Conservation (phyloP, 2,888 invertebrate genomes). For the Drosophila fungiperda region DNA sequence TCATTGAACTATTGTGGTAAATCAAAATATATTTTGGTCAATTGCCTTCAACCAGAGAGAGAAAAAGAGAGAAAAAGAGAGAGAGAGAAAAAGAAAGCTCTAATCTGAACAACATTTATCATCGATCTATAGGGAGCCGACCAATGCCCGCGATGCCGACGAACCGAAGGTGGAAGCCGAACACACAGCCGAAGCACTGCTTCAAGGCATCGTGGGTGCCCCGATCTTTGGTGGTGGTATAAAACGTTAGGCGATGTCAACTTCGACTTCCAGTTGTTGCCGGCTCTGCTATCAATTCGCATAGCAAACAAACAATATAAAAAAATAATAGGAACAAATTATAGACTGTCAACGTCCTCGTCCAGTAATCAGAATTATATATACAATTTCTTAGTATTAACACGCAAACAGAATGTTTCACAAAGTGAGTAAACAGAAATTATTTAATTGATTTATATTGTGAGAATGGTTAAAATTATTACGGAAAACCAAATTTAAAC, state of each 20-base stretch:
- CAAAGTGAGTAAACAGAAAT: conserved; percentile 49
- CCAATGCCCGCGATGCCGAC: conserved; percentile 47
- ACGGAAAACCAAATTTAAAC: background rate
- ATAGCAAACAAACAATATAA: conserved; percentile 26
- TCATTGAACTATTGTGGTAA: background rate
- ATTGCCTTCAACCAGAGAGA: background rate
- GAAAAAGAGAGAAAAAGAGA: background rate
- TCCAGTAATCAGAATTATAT: conserved; percentile 20
- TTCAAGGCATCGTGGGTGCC: conserved; percentile 46
- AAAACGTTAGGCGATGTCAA: conserved; percentile 59
- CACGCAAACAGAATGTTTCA: conserved; percentile 53
- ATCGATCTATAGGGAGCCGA: conserved; percentile 35
- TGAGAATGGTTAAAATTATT: conserved; percentile 4
- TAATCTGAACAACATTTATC: conserved; percentile 18
- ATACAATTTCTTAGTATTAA: conserved; percentile 31
- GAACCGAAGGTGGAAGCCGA: conserved; percentile 12
- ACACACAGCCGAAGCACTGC: conserved; percentile 19
- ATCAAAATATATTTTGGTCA: conserved; percentile 37
- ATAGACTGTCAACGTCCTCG: conserved; percentile 47
- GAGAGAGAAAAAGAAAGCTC: background rate
- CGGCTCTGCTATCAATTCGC: conserved; percentile 59
- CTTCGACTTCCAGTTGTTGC: conserved; percentile 60
- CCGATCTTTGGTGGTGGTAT: conserved; percentile 51
- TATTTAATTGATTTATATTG: background rate
- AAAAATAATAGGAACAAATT: conserved; percentile 6